Conservation (phyloP, 2,797 vertebrate genomes). For the Vireo griseus region DNA sequence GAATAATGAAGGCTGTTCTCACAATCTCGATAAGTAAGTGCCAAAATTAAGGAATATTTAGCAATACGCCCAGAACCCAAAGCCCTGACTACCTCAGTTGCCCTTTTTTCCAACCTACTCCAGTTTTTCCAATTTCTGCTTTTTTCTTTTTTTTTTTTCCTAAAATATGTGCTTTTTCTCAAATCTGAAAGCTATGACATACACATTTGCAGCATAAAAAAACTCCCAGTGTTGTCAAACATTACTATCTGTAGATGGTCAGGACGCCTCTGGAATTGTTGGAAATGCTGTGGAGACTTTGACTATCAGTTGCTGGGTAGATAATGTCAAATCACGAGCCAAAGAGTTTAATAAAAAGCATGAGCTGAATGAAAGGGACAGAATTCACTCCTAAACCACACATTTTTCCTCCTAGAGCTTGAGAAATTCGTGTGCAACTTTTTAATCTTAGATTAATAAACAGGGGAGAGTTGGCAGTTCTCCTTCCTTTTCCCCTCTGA, state of each 20-base stretch:
- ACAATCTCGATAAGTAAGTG: neutral
- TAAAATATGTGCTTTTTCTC: neutral
- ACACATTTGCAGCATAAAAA: neutral
- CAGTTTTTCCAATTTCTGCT: neutral
- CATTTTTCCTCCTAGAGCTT: neutral
- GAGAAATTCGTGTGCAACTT: neutral
- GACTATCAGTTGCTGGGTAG: neutral
- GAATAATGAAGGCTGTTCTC: conserved; percentile 4
- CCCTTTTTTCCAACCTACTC: neutral
- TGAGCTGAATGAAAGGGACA: conserved; percentile 1
- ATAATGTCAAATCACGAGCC: conserved; percentile 30
- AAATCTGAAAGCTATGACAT: neutral
- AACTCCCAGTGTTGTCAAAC: neutral
- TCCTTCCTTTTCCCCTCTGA: neutral
- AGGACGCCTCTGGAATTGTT: neutral
- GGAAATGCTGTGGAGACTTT: neutral
- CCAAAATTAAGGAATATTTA: neutral
- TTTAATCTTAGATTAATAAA: neutral
- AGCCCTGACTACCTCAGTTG: neutral
- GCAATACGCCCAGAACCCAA: neutral
- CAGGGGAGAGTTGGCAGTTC: neutral
- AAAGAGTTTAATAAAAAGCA: conserved; percentile 49
- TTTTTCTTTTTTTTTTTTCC: neutral
- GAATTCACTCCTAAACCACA: neutral
- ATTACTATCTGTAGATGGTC: neutral